Evolutionary conservation across 2,888 invertebrate species (phyloP), one percentile per base, ranked within the genome.

Genomic region (Eupeodes luniger): DNA sequence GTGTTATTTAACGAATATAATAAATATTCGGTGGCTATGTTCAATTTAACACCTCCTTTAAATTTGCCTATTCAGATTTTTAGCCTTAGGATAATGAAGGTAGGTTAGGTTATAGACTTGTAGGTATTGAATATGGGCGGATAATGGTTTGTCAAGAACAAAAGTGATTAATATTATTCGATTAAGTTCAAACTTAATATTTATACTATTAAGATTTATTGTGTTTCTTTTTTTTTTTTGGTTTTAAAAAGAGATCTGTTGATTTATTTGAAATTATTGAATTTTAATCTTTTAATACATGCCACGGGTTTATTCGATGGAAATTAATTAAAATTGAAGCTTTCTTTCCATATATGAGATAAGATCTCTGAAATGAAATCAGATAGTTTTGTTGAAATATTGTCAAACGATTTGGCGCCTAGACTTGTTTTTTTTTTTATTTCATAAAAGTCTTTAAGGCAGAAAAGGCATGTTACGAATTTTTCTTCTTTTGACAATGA

Each of bases 161-260:
- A 27, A 14, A 74, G 62, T 78, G 78, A 85, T 82, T 70, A 66
- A 66, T 44, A 86, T 86, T 61, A 44, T 49, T 51, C 53, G 80
- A 76, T 80, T 62, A 64, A 53, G 19, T 53, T 69, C 19, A 34
- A 47, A 55, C 70, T 53, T 34, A 69, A 69, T 69, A 44, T n/a
- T 49, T 10, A 27, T 27, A 27, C 19, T 70, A 70, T 70, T 40
- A 19, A 53, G 53, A 69, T 69, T 69, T 70, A 70, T 44, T 70
- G 19, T 3, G 7, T 19, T 19, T 19, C 4, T 47, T 49, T 55
- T 55, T 49, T 55, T 55, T 12, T 74, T 19, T 62, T 53, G 66
- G 64, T 76, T 67, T 27, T 27, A 3, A 27, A 19, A 36, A 72
- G 59, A 61, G 34, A 81, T 72, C 44, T 64, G 27, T 27, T 66